Percentiles rank a stretch among this genome's conserved stretches.
Evolutionary conservation across 2,888 invertebrate species (phyloP).

Genomic region (Ceratothoa steindachneri): DNA sequence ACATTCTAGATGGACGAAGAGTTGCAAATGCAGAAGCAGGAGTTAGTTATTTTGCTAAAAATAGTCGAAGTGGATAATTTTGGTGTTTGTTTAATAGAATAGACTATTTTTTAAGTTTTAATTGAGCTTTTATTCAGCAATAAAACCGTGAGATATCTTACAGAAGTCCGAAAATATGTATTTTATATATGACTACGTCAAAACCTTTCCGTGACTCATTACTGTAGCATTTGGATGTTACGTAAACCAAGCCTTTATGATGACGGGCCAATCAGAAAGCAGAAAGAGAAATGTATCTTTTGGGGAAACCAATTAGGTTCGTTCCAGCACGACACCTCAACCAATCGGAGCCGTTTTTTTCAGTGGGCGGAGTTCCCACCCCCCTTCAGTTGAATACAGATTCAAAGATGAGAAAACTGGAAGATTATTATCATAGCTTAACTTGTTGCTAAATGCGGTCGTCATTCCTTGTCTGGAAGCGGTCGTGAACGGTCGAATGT

Average conservation of each 20-base stretch:
- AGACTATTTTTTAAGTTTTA: not conserved
- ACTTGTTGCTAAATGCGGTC: constrained; percentile 8
- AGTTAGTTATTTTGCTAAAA: too few species aligned
- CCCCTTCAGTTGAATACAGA: not conserved
- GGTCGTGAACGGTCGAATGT: not conserved
- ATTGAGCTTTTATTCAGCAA: not conserved
- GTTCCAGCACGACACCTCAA: not conserved
- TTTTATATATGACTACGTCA: not conserved
- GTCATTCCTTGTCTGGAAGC: not conserved
- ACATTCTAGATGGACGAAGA: not conserved
- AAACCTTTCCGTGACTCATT: not conserved
- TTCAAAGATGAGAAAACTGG: constrained; percentile 10
- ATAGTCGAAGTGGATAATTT: too few species aligned
- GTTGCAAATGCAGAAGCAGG: not conserved
- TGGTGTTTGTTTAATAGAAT: not conserved
- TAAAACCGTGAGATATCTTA: too few species aligned
- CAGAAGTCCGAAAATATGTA: not conserved
- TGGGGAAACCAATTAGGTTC: not conserved
- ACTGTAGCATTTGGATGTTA: not conserved
- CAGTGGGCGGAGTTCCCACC: not conserved
- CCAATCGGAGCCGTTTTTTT: not conserved
- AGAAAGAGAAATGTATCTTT: not conserved
- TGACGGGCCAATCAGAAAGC: not conserved
- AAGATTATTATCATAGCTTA: constrained; percentile 5
- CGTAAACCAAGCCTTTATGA: not conserved